Percentiles rank a stretch among this genome's conserved stretches.
These are phyloP conservation scores for Lysiphlebus fabarum DNA, from an alignment of 1,140 invertebrate species.

Conservation along the genomic window DNA sequence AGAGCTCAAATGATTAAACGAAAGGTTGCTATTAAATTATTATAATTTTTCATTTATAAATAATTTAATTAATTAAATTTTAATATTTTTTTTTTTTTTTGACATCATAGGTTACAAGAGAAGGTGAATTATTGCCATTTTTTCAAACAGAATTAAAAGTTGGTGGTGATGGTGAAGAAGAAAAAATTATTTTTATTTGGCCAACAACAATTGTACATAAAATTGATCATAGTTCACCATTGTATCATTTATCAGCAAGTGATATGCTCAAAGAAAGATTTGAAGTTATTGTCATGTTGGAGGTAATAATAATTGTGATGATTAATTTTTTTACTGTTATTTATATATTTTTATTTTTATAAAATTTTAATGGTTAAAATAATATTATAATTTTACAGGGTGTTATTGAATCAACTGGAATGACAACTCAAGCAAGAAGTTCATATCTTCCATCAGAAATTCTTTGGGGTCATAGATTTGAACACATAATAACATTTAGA, in stretches of 20 bases:
- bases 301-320: too few species aligned
- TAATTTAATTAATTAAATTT: not conserved
- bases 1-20: slow-evolving; percentile 87
- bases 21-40: slow-evolving; percentile 53
- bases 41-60: slow-evolving; percentile 11
- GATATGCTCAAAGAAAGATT: slow-evolving; percentile 88
- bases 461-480: slow-evolving; percentile 91
- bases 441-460: slow-evolving; percentile 92
- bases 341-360: slow-evolving; percentile 4
- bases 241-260: slow-evolving; percentile 82
- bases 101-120: slow-evolving; percentile 62
- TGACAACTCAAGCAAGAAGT: slow-evolving; percentile 81
- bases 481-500: slow-evolving; percentile 84
- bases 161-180: slow-evolving; percentile 79
- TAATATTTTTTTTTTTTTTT: slow-evolving; percentile 1
- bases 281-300: slow-evolving; percentile 96
- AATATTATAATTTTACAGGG: too few species aligned
- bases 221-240: slow-evolving; percentile 79
- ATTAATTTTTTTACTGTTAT: not conserved
- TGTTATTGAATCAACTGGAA: slow-evolving; percentile 82
- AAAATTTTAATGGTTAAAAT: too few species aligned
- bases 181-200: slow-evolving; percentile 91
- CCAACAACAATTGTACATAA: slow-evolving; percentile 83
- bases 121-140: slow-evolving; percentile 81
- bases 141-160: slow-evolving; percentile 80